Evolutionary conservation across 1,140 invertebrate genomes (phyloP).

Genomic region (Tetraneura akinire): DNA sequence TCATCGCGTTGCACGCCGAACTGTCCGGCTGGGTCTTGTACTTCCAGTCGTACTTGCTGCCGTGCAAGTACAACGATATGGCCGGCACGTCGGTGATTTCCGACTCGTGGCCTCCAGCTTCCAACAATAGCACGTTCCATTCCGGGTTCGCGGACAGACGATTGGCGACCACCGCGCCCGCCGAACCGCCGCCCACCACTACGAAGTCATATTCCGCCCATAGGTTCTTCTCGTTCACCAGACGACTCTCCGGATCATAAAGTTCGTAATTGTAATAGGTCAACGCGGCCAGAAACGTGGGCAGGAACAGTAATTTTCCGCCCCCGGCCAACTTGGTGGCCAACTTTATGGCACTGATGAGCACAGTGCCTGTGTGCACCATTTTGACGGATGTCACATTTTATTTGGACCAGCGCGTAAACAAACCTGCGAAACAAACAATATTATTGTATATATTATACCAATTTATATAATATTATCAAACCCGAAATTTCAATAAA

Average conservation of each 20-base stretch:
- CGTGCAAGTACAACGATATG: slow-evolving; percentile 82
- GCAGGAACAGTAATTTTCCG: slow-evolving; percentile 74
- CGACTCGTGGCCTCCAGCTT: slow-evolving; percentile 85
- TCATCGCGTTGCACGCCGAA: slow-evolving; percentile 82
- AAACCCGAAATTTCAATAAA: too few relatives aligned
- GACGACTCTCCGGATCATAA: slow-evolving; percentile 81
- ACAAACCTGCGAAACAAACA: not conserved
- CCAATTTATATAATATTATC: too few relatives aligned
- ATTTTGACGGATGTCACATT: slow-evolving; percentile 32
- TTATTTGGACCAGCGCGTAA: not conserved
- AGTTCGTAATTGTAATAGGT: slow-evolving; percentile 84
- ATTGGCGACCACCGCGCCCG: slow-evolving; percentile 83
- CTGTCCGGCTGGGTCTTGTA: slow-evolving; percentile 84
- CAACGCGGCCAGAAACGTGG: slow-evolving; percentile 74
- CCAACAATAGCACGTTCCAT: slow-evolving; percentile 80
- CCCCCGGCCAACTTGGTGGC: slow-evolving; percentile 70
- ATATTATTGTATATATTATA: too few relatives aligned
- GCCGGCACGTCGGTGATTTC: slow-evolving; percentile 81
- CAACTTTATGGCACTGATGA: slow-evolving; percentile 66
- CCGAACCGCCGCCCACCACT: slow-evolving; percentile 80
- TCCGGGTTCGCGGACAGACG: slow-evolving; percentile 76
- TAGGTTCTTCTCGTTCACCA: slow-evolving; percentile 66
- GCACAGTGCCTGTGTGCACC: slow-evolving; percentile 54
- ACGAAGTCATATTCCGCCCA: slow-evolving; percentile 78
- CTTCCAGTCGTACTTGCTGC: slow-evolving; percentile 90